Evolutionary conservation across 1,140 invertebrate species (phyloP).

Genomic region (Philaenus spumarius): DNA sequence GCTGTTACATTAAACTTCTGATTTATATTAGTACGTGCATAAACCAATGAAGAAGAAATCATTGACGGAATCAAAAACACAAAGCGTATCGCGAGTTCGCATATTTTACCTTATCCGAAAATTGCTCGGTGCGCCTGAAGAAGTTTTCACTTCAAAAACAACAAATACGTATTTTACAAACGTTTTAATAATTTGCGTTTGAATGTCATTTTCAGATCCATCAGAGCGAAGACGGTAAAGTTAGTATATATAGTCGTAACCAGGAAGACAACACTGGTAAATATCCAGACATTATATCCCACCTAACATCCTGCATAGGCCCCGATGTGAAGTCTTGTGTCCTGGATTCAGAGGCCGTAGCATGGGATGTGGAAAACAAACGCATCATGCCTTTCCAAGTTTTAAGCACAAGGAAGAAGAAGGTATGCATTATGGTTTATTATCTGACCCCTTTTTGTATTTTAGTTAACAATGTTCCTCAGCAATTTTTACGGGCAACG

Average conservation of each 20-base stretch:
- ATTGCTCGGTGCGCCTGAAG: too few relatives aligned
- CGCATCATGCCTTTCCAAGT: slow-evolving; percentile 97
- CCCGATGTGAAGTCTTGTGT: slow-evolving; percentile 74
- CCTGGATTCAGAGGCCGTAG: slow-evolving; percentile 95
- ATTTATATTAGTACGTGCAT: too few relatives aligned
- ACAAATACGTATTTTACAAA: too few relatives aligned
- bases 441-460: background rate
- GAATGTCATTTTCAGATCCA: slow-evolving; percentile 61
- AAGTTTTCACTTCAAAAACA: too few relatives aligned
- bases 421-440: slow-evolving; percentile 48
- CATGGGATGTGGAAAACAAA: slow-evolving; percentile 86
- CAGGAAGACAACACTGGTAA: slow-evolving; percentile 98
- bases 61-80: too few relatives aligned
- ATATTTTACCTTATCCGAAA: too few relatives aligned
- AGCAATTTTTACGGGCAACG: background rate
- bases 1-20: too few relatives aligned
- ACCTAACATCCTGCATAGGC: slow-evolving; percentile 55
- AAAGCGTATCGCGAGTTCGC: too few relatives aligned
- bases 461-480: background rate
- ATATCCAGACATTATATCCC: slow-evolving; percentile 90
- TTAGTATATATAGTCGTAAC: slow-evolving; percentile 91
- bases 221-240: slow-evolving; percentile 54
- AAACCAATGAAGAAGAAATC: too few relatives aligned
- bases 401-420: slow-evolving; percentile 91
- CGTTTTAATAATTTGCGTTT: too few relatives aligned